phyloP scores from a whole-genome alignment of 1,140 invertebrate species.

The Zophobas morio region DNA sequence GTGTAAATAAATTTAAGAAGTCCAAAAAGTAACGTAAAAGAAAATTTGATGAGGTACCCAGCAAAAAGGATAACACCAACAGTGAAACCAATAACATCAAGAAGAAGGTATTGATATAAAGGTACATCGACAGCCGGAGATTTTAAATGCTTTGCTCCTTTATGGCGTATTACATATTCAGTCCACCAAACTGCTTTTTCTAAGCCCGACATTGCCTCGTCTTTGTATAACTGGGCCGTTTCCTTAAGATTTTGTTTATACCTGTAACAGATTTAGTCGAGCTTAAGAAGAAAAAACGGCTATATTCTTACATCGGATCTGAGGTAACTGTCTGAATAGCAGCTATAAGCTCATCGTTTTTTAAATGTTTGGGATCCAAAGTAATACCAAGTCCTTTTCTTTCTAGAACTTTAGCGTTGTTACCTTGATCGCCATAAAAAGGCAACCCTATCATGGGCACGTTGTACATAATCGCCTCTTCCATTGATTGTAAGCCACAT shows the following conservation, averaged over 20 bases:
- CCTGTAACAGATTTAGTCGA: slow-evolving; percentile 42
- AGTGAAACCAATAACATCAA: slow-evolving; percentile 67
- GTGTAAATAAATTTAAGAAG: slow-evolving; percentile 21
- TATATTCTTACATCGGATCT: slow-evolving; percentile 52
- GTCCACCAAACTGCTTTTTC: slow-evolving; percentile 71
- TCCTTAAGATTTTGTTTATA: slow-evolving; percentile 56
- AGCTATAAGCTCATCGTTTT: slow-evolving; percentile 50
- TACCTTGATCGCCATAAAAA: slow-evolving; percentile 66
- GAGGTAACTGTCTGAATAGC: slow-evolving; percentile 54
- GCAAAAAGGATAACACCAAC: not conserved
- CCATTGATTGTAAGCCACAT: slow-evolving; percentile 70
- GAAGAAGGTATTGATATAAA: slow-evolving; percentile 68
- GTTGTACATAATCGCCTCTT: slow-evolving; percentile 69
- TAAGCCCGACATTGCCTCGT: slow-evolving; percentile 65
- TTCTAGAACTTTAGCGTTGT: slow-evolving; percentile 59
- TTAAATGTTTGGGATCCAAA: slow-evolving; percentile 57
- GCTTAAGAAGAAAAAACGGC: not conserved
- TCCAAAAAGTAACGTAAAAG: not conserved
- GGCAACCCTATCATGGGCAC: slow-evolving; percentile 71
- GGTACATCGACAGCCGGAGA: slow-evolving; percentile 63
- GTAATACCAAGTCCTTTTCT: slow-evolving; percentile 58
- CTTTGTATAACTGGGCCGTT: slow-evolving; percentile 57
- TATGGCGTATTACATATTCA: slow-evolving; percentile 69
- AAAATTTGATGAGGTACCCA: slow-evolving; percentile 5
- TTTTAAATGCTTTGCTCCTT: slow-evolving; percentile 65